A percentile compares a stretch with the other conserved stretches of the same genome.
Evolutionary conservation across 2,888 invertebrate genomes (phyloP).

Genomic region (Craniophora ligustri): DNA sequence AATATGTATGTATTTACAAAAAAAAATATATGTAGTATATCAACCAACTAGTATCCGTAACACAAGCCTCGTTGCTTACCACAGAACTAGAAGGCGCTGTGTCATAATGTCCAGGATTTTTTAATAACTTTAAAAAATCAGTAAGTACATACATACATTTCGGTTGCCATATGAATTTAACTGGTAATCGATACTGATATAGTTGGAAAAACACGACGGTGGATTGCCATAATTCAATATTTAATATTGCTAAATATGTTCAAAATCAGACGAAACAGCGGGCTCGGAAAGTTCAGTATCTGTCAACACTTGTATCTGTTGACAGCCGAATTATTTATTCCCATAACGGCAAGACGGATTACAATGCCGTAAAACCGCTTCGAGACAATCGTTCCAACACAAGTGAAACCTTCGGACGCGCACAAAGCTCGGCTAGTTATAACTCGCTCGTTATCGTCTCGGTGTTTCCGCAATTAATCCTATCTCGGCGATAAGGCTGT

Average conservation of each 20-base stretch:
- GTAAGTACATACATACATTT: too few species aligned
- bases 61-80: too few species aligned
- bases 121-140: too few species aligned
- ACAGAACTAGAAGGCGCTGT: too few species aligned
- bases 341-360: slow-evolving; percentile 41
- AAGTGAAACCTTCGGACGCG: slow-evolving; percentile 58
- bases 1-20: too few species aligned
- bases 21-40: too few species aligned
- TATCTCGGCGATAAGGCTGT: slow-evolving; percentile 84
- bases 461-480: slow-evolving; percentile 88
- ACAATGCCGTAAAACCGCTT: slow-evolving; percentile 54
- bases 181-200: too few species aligned
- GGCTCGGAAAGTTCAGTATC: not conserved
- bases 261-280: slow-evolving; percentile 3
- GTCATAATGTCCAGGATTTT: too few species aligned
- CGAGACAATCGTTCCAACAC: slow-evolving; percentile 52
- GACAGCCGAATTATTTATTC: slow-evolving; percentile 47
- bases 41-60: too few species aligned
- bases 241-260: not conserved
- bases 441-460: slow-evolving; percentile 81
- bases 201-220: too few species aligned
- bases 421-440: slow-evolving; percentile 76
- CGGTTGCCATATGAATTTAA: too few species aligned
- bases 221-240: too few species aligned
- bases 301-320: slow-evolving; percentile 37